Base-by-base conservation (phyloP, 1,140 invertebrate species). In the Phortica variegata region DNA sequence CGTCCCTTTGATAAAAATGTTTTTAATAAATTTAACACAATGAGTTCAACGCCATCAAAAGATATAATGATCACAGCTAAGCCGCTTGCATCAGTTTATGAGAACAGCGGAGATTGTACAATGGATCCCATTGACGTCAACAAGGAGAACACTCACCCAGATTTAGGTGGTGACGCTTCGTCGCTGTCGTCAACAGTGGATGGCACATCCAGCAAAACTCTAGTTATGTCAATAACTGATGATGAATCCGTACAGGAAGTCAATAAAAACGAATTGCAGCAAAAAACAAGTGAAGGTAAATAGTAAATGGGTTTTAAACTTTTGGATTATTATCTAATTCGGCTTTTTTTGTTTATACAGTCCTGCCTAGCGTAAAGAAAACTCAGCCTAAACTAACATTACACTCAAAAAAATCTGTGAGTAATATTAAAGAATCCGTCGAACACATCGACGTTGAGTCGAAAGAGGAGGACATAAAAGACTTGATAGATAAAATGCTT, bases 41-140 rank as follows among this genome's bases (percentile, higher is more conserved):
- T 65, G 7, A 49, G 61, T 34, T 73, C 70, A 12, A 73, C 70
- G 3, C 70, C 70, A 0, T 57, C 65, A 1, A 73, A 73, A 20
- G 56, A 37, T 19, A 34, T 18, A 2, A 18, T 40, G 1, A 17
- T 31, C 10, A 10, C 13, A 3, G 42, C n/a, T n/a, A 41, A 3
- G 29, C 23, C 18, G 8, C n/a, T 31, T 9, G 20, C 21, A 20
- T 3, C 16, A 10, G 18, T 36, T 31, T 7, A 13, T 47, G 10
- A 2, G 31, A 7, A 17, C 3, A 3, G 12, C 4, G 16, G 10
- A 26, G 23, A n/a, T n/a, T n/a, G n/a, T n/a, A 13, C 13, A 18
- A 8, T 38, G 6, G 17, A 18, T 17, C 12, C 4, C 4, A 13
- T 46, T 15, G 46, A 31, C 9, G 50, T 58, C 2, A 51, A 72